These are phyloP conservation scores for Rostratula benghalensis DNA, from an alignment of 2,113 vertebrate genomes.

Conservation along the genomic window DNA sequence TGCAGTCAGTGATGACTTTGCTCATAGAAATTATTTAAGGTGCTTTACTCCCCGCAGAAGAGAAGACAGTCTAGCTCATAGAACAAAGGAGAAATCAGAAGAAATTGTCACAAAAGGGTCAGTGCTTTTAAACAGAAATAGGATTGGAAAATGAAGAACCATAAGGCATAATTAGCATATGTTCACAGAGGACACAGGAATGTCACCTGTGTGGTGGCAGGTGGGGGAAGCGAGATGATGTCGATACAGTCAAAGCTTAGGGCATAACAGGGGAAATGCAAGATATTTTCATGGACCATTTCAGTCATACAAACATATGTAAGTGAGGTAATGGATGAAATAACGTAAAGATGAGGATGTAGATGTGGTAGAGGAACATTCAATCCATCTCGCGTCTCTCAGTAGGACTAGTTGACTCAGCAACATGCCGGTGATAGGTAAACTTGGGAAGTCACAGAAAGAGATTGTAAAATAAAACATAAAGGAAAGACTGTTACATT, in stretches of 20 bases:
- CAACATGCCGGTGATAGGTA: background rate
- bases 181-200: background rate
- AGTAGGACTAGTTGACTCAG: background rate
- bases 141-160: background rate
- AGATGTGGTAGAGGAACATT: background rate
- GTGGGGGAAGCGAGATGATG: background rate
- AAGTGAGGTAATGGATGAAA: background rate
- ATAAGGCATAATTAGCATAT: background rate
- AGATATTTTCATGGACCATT: background rate
- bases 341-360: background rate
- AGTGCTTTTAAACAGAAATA: background rate
- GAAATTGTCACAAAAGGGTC: background rate
- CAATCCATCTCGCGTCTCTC: background rate
- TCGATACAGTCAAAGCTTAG: background rate
- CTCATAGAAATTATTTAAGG: background rate
- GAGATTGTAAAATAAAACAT: background rate
- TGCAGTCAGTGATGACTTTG: background rate
- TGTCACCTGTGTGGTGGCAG: too few relatives aligned
- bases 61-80: background rate
- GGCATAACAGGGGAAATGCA: background rate
- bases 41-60: background rate
- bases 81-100: background rate
- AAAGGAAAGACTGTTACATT: background rate
- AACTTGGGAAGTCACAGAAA: background rate
- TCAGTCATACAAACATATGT: background rate